Evolutionary conservation across 2,797 vertebrate species (phyloP), one percentile per base, ranked within the genome.

Genomic region (Hyperoplus lanceolatus): DNA sequence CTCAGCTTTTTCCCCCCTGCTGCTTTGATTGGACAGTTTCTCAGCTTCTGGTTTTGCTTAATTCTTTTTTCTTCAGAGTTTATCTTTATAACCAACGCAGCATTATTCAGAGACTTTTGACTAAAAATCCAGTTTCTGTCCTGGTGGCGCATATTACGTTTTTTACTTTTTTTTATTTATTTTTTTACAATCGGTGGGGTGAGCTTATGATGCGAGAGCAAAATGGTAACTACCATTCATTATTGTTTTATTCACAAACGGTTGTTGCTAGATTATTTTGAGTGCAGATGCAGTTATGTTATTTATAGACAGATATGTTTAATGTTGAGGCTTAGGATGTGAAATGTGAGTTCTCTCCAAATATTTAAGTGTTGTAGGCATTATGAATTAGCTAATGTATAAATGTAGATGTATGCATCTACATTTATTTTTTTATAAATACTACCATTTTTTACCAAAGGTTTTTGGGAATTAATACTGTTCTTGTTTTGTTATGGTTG

Each of bases 161-260:
- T 91, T 29, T 29, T 29, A 29, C 29, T 3, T 29, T 29, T 29
- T 29, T 29, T 29, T 29, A 3, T 29, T 29, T 29, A 2, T 3
- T 29, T 29, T 77, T 89, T 91, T 89, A 78, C 89, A 85, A 84
- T 89, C 90, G 81, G 83, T 86, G 81, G 87, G 87, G 88, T 90
- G 92, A 92, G 90, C 95, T 96, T 95, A 96, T 96, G 95, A 96
- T 97, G 96, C 96, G 93, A 96, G 94, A 95, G 92, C 94, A 92
- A 94, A 94, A 97, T 97, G 97, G 97, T 97, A 97, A 97, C 94
- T 97, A 97, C 88, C 38, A 39, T 71, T 62, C 77, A 87, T 88
- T 80, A 62, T 83, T 91, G 46, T 85, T 81, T 82, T 69, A 68
- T 87, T 67, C 48, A 46, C 60, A 53, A 41, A 42, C 18, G 42